A percentile compares a stretch with the other conserved stretches of the same genome.
These are phyloP conservation scores for Leucoptera coffeella DNA, from an alignment of 2,888 invertebrate species.

Conservation along the genomic window DNA sequence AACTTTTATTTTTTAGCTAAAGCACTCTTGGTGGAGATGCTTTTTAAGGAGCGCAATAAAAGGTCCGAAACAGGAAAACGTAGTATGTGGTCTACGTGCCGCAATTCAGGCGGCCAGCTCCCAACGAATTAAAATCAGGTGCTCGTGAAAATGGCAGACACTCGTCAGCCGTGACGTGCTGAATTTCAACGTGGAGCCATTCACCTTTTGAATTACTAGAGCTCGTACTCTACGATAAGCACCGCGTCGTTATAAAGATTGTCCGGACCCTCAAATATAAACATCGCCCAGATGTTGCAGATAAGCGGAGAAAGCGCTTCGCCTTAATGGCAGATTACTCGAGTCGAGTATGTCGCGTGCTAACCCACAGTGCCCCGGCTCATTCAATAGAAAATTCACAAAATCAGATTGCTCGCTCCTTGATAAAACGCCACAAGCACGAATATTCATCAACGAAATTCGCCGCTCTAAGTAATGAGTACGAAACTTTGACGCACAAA, in stretches of 20 bases:
- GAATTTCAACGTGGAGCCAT: too few relatives aligned
- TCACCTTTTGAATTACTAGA: conserved; percentile 25
- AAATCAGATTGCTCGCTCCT: conserved; percentile 18
- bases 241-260: conserved; percentile 44
- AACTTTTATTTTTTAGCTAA: too few relatives aligned
- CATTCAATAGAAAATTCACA: conserved; percentile 25
- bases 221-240: conserved; percentile 39
- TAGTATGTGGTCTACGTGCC: not conserved
- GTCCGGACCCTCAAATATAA: conserved; percentile 47
- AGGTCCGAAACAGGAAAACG: not conserved
- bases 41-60: too few relatives aligned
- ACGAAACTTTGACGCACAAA: too few relatives aligned
- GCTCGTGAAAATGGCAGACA: conserved; percentile 11
- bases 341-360: conserved; percentile 23
- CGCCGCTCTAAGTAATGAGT: too few relatives aligned
- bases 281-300: conserved; percentile 47
- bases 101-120: conserved; percentile 13
- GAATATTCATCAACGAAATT: too few relatives aligned
- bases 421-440: too few relatives aligned
- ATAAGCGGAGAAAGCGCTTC: conserved; percentile 45
- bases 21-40: too few relatives aligned
- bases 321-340: conserved; percentile 46
- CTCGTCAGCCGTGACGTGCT: conserved; percentile 11
- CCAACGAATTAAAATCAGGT: conserved; percentile 12
- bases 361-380: conserved; percentile 14